phyloP scores from a whole-genome alignment of 2,113 vertebrate species.

The Melanerpes formicivorus region DNA sequence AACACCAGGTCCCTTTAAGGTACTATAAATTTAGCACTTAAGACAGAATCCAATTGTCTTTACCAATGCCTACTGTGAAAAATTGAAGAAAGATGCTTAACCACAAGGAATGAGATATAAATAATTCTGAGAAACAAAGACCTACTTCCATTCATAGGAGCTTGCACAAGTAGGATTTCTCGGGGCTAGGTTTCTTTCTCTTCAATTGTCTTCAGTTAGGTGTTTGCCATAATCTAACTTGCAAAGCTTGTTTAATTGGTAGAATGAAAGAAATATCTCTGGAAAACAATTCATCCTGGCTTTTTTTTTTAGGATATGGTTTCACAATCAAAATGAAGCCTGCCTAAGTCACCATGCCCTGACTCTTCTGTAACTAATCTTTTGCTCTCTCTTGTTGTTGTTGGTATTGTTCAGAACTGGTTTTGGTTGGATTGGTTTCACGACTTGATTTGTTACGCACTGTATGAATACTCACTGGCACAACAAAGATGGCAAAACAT shows the following conservation, averaged over 20 bases:
- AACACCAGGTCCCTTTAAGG: not conserved
- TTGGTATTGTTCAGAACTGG: slow-evolving; percentile 39
- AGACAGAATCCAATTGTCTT: not conserved
- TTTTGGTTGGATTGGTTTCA: not conserved
- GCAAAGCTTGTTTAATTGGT: not conserved
- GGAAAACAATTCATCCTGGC: not conserved
- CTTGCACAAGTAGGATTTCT: not conserved
- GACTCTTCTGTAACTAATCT: slow-evolving; percentile 23
- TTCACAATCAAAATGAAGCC: slow-evolving; percentile 10
- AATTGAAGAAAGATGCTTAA: not conserved
- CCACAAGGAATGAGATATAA: not conserved
- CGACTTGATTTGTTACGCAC: not conserved
- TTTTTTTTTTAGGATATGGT: not conserved
- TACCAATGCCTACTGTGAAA: not conserved
- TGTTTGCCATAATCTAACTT: not conserved
- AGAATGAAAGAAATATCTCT: not conserved
- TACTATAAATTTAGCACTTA: not conserved
- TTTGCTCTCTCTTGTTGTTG: not conserved
- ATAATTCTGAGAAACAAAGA: not conserved
- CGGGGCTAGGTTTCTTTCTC: not conserved
- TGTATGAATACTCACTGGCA: not conserved
- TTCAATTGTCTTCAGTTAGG: not conserved
- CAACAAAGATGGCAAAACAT: not conserved
- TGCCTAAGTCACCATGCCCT: not conserved
- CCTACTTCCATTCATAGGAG: not conserved